Evolutionary conservation across 2,113 vertebrate genomes (phyloP), one percentile per base, ranked within the genome.

Genomic region (Melozone crissalis): DNA sequence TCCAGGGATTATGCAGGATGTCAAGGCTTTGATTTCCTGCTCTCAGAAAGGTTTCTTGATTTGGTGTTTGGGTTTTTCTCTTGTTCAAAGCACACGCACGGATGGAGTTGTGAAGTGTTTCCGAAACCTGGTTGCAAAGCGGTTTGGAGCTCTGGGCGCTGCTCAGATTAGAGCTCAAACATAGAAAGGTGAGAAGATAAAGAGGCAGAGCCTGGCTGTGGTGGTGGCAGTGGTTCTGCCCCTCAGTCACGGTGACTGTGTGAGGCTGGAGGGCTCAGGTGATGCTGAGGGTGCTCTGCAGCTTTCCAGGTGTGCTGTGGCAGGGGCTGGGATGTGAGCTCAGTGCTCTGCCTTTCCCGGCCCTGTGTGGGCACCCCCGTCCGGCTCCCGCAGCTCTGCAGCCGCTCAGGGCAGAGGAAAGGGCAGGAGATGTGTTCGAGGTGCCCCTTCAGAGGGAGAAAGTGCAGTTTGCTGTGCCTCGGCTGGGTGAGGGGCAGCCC

Each of bases 161-260:
- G 63, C 55, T 96, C 79, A 67, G 85, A 74, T 90, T 30, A 39
- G 63, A 90, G 58, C 3, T 77, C 59, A 35, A 35, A 20, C 8
- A n/a, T 5, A 67, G 72, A 59, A 55, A 86, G 86, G 87, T 80
- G 76, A 57, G 44, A 28, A 28, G 65, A 82, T 76, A 37, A 87
- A 11, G 83, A 67, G 74, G 0, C 1, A 17, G 82, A 76, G 67
- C 58, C 17, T 1, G 4, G 44, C 2, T 5, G 18, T 4, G 58
- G 62, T 22, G 81, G 69, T 10, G 65, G 62, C 31, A 9, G 68
- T 1, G 44, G 61, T 55, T 37, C 10, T 26, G 7, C 47, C 20
- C 72, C 65, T 43, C 26, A 0, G 12, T 3, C 13, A 2, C 46
- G 2, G 59, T 6, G 39, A 1, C 49, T 24, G 1, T 0, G 1